Evolutionary conservation across 53 echinoderm and acorn worm species (phyloP), one percentile per base, ranked within the genome.

Genomic region (Actinopyga echinites): DNA sequence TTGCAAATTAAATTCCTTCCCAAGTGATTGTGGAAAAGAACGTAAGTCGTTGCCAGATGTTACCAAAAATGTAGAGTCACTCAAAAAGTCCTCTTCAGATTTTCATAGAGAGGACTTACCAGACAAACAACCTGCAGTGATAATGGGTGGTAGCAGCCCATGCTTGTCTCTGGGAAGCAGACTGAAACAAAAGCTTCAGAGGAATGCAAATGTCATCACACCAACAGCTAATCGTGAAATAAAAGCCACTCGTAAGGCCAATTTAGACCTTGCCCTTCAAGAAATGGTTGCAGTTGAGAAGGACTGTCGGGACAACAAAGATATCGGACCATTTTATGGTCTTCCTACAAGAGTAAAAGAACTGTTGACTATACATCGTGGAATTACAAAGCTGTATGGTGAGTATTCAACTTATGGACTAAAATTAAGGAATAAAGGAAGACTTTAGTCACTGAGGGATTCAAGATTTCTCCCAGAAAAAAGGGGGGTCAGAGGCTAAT

Each of bases 291-390:
- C 15, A 62, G 62, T 62, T 1, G 62, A 62, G 62, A 62, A 17
- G 62, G 62, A 62, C 59, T 59, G 42, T 20, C 43, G 20, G 56
- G 32, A n/a, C 29, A 87, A 87, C 36, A 95, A 84, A 43, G 93
- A 93, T 64, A 85, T 95, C 22, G 95, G 95, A 30, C 95, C 95
- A n/a, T 95, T 95, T 53, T 95, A 95, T 83, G 95, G 95, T 19
- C 87, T 95, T 5, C 95, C 95, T 0, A 89, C 87, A 40, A 93
- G 77, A 56, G 95, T 95, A 6, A 84, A 91, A 22, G 91, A 91
- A 57, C 67, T 95, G 58, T 71, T 95, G 34, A 89, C 84, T 49
- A 44, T 65, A 30, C 89, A 93, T 26, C 86, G 93, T 59, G 95
- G 95, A 19, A 95, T 95, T 61, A 80, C 88, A 19, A 55, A 84